phyloP scores from a whole-genome alignment of 2,888 invertebrate genomes.

The Metacarcinus magister region DNA sequence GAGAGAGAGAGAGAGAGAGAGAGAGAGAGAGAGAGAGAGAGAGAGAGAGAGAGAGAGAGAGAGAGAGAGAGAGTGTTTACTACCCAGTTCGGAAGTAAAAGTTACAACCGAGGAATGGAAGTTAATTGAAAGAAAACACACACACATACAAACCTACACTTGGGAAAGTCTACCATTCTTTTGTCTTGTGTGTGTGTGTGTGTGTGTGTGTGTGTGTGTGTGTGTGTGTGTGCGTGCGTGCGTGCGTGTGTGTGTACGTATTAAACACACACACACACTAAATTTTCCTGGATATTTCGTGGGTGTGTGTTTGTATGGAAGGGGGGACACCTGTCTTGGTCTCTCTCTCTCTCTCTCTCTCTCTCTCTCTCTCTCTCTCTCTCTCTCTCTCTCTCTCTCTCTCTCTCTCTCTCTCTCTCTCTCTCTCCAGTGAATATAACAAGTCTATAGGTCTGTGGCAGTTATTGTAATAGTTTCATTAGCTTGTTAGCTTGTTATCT shows the following conservation, averaged over 20 bases:
- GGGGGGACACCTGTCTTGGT: too few species aligned
- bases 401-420: too few species aligned
- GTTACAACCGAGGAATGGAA: not conserved
- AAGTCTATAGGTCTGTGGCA: too few species aligned
- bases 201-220: not conserved
- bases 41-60: slow-evolving; percentile 43
- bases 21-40: slow-evolving; percentile 45
- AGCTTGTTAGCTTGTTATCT: too few species aligned
- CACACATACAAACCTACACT: not conserved
- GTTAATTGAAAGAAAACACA: not conserved
- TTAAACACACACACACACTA: too few species aligned
- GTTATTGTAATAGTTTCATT: too few species aligned
- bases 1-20: slow-evolving; percentile 1
- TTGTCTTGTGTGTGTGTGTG: not conserved
- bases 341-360: too few species aligned
- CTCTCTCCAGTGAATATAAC: too few species aligned
- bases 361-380: too few species aligned
- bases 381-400: too few species aligned
- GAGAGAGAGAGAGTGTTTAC: not conserved
- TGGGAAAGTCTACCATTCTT: not conserved
- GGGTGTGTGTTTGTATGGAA: too few species aligned
- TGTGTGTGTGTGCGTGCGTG: not conserved
- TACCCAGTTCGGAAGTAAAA: not conserved
- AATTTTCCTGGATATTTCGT: too few species aligned
- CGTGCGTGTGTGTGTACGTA: not conserved